Conservation (phyloP, 2,113 vertebrate genomes). For the Ammodytes dubius region DNA sequence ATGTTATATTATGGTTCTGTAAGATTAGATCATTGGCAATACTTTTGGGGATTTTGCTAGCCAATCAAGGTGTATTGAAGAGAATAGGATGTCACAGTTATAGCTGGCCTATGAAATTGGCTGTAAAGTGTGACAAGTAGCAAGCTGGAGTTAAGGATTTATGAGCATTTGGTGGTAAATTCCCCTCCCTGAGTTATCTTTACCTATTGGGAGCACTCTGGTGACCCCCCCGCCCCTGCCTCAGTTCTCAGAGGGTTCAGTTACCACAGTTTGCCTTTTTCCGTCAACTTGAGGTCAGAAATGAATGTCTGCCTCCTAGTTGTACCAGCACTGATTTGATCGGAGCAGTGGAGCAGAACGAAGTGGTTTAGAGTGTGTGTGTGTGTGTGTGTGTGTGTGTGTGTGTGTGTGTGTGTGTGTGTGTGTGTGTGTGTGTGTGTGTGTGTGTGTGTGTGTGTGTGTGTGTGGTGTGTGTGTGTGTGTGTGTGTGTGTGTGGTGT, state of each 20-base stretch:
- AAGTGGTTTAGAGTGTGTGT: conserved; percentile 9
- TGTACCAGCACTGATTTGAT: conserved; percentile 55
- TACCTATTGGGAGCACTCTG: background rate
- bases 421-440: background rate
- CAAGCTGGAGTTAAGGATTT: conserved; percentile 20
- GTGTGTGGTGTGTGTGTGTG: conserved; percentile 9
- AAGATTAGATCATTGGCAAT: background rate
- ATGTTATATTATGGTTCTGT: background rate
- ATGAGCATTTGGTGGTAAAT: conserved; percentile 26
- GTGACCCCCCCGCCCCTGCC: background rate
- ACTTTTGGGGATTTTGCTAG: background rate
- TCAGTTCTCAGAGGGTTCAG: conserved; percentile 10
- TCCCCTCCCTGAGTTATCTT: conserved; percentile 22
- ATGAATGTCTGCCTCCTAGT: conserved; percentile 36
- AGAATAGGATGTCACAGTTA: conserved; percentile 4
- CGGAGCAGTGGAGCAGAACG: conserved; percentile 40
- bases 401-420: conserved; percentile 10
- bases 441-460: conserved; percentile 9
- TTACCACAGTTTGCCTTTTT: conserved; percentile 22
- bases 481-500: conserved; percentile 8
- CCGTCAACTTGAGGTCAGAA: conserved; percentile 54
- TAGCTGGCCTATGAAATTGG: conserved; percentile 29
- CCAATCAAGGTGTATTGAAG: conserved; percentile 9
- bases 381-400: conserved; percentile 11
- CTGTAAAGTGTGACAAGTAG: background rate